Conservation (phyloP, 2,113 vertebrate genomes). For the Cettia cetti region DNA sequence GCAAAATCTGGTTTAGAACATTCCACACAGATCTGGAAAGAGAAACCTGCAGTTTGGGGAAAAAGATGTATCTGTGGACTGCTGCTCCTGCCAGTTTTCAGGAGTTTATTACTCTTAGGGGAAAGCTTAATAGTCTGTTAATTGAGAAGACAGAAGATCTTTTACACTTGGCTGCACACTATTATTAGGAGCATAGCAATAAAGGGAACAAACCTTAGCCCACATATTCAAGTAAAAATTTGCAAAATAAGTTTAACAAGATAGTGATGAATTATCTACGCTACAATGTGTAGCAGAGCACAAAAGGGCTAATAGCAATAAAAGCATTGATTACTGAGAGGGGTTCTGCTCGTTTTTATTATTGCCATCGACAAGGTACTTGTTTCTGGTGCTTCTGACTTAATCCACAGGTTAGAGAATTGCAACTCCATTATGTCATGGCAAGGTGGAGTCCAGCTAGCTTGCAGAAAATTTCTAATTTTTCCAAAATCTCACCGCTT, state of each 20-base stretch:
- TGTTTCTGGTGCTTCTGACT: neutral
- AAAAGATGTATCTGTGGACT: conserved; percentile 1
- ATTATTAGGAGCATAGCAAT: conserved; percentile 50
- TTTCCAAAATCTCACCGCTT: neutral
- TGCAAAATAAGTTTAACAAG: conserved; percentile 48
- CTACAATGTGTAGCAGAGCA: neutral
- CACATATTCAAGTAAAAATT: conserved; percentile 43
- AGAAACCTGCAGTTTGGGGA: neutral
- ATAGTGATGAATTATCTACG: neutral
- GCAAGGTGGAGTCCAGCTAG: neutral
- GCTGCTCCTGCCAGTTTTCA: conserved; percentile 47
- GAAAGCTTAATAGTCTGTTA: conserved; percentile 64
- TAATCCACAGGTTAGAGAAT: neutral
- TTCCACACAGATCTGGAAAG: neutral
- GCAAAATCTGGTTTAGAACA: neutral
- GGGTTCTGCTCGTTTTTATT: neutral
- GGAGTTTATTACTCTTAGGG: conserved; percentile 63
- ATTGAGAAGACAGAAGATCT: conserved; percentile 67
- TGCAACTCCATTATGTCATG: neutral
- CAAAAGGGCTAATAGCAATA: neutral
- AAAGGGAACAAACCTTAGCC: conserved; percentile 57
- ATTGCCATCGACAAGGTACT: neutral
- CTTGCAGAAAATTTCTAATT: neutral
- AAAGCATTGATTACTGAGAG: neutral
- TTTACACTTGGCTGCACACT: conserved; percentile 55